Evolutionary conservation across 2,797 vertebrate species (phyloP).

Genomic region (Tangara arthus): DNA sequence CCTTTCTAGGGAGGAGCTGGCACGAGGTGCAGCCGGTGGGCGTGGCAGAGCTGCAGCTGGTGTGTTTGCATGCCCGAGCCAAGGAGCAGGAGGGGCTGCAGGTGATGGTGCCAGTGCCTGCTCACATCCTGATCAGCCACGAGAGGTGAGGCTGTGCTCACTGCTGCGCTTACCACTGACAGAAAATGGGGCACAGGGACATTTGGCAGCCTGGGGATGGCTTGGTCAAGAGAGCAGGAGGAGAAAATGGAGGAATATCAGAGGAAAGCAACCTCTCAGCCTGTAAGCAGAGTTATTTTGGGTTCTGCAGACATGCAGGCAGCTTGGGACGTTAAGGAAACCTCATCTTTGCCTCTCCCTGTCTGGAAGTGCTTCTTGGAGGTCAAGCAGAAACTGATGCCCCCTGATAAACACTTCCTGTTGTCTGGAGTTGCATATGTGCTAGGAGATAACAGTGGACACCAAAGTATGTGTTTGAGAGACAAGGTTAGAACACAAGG

Average conservation of each 20-base stretch:
- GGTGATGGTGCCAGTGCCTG: slow-evolving; percentile 83
- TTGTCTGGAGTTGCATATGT: background rate
- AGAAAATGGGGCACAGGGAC: background rate
- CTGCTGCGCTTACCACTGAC: background rate
- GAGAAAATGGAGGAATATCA: background rate
- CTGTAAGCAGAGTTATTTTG: background rate
- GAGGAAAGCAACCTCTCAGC: background rate
- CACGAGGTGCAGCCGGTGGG: slow-evolving; percentile 81
- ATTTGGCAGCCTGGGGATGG: background rate
- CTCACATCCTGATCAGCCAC: slow-evolving; percentile 81
- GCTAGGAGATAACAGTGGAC: background rate
- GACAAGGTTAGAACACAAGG: background rate
- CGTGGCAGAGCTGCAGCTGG: slow-evolving; percentile 81
- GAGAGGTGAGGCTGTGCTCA: slow-evolving; percentile 76
- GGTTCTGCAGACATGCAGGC: background rate
- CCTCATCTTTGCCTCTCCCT: background rate
- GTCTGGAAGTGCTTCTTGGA: background rate
- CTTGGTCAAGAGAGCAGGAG: background rate
- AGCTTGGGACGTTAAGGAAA: background rate
- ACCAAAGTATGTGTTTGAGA: background rate
- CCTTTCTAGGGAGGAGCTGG: slow-evolving; percentile 80
- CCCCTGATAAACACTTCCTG: background rate
- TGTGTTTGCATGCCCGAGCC: slow-evolving; percentile 84
- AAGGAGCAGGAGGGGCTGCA: slow-evolving; percentile 77
- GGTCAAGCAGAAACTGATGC: background rate